Evolutionary conservation across 2,113 vertebrate genomes (phyloP), one percentile per base, ranked within the genome.

Genomic region (Stigmatopora nigra): DNA sequence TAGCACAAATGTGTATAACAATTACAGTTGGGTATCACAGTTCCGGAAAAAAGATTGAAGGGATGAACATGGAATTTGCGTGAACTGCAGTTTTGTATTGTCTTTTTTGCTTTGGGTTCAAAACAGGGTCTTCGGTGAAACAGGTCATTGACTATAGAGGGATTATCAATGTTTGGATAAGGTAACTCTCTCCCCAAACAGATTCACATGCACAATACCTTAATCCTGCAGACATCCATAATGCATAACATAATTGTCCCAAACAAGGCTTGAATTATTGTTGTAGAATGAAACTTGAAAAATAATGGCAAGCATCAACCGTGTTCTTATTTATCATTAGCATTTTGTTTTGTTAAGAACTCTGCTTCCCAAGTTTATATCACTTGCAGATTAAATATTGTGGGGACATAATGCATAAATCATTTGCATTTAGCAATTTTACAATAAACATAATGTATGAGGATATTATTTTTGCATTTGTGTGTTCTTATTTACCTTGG

Each of bases 401-500:
- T 31, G 22, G 16, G 16, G 17, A 6, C 8, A 14, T 20, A 53
- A 13, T 22, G n/a, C 48, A n/a, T 9, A 51, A 3, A 17, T 51
- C 5, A 53, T 20, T 12, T 11, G 11, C 11, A 61, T 44, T 44
- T n/a, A 41, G 15, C 2, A 53, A 0, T 9, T 11, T 53, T 53
- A 2, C 19, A 53, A 22, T 53, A 14, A 20, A 22, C 51, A 56
- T 16, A 12, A 31, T 14, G 7, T 12, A 59, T 4, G 5, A 20
- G 36, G 11, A 19, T 56, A 31, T 56, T 8, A 25, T 22, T 53
- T 53, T 53, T 53, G 9, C 25, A 31, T 53, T 53, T 48, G 14
- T 48, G 14, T 46, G 15, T 16, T 48, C 15, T 68, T 20, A 68
- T 82, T 72, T 86, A 89, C 88, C 88, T 89, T 89, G 88, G 36